Evolutionary conservation across 2,113 vertebrate species (phyloP).

Genomic region (Proteles cristata): DNA sequence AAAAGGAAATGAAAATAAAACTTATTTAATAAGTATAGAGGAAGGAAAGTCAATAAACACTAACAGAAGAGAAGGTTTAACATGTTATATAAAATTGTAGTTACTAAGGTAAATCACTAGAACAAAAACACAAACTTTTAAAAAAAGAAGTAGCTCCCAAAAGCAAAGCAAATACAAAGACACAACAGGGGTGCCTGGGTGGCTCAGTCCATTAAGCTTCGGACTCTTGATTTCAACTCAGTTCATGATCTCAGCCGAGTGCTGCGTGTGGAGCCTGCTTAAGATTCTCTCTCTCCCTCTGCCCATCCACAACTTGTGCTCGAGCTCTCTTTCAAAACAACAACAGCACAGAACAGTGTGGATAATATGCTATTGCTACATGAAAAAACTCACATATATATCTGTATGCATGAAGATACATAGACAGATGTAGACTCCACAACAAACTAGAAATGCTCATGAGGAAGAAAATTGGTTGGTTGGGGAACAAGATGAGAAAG

Average conservation of each 20-base stretch:
- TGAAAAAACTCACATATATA: not conserved
- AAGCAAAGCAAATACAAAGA: not conserved
- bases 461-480: not conserved
- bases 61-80: not conserved
- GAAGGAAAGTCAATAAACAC: not conserved
- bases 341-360: not conserved
- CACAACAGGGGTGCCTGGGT: too few species aligned
- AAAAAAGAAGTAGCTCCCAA: not conserved
- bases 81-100: not conserved
- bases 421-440: not conserved
- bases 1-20: conserved; percentile 32
- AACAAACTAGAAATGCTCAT: not conserved
- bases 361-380: not conserved
- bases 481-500: not conserved
- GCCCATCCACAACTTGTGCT: too few species aligned
- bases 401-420: not conserved
- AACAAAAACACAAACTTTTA: not conserved
- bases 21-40: not conserved
- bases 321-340: not conserved
- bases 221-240: too few species aligned
- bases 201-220: too few species aligned
- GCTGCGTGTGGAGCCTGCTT: too few species aligned
- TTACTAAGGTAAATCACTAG: not conserved
- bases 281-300: too few species aligned
- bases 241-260: too few species aligned